Percentiles rank a stretch among this genome's conserved stretches.
These are phyloP conservation scores for Megaceryle maxima DNA, from an alignment of 2,113 vertebrate genomes.

Conservation along the genomic window DNA sequence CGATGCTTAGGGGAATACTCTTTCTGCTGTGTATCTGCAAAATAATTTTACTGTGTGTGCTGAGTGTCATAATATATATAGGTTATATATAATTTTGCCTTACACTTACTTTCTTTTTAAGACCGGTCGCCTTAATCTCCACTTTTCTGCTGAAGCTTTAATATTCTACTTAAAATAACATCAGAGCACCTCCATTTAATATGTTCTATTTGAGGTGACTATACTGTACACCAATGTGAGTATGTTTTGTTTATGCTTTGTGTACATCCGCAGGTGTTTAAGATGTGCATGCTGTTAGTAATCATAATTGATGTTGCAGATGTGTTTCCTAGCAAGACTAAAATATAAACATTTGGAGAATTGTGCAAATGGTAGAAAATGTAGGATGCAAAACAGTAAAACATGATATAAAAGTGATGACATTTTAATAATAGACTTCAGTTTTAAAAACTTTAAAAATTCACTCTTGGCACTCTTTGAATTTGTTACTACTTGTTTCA, in stretches of 20 bases:
- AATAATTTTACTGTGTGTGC: neutral
- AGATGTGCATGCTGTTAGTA: neutral
- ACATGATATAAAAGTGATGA: neutral
- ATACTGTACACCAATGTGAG: neutral
- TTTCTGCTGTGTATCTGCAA: neutral
- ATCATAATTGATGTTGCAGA: constrained; percentile 3
- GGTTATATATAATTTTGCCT: neutral
- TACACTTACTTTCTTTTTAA: neutral
- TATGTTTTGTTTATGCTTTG: constrained; percentile 10
- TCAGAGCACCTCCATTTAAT: neutral
- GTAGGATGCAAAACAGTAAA: neutral
- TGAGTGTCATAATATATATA: neutral
- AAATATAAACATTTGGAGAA: neutral
- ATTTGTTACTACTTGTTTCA: neutral
- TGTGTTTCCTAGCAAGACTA: neutral
- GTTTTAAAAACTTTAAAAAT: neutral
- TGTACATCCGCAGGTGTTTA: neutral
- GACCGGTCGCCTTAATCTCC: neutral
- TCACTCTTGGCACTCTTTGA: neutral
- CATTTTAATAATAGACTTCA: neutral
- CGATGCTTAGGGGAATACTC: neutral
- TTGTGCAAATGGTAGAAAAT: neutral
- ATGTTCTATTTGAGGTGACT: neutral
- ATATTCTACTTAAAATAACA: neutral
- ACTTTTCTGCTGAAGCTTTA: neutral